These are phyloP conservation scores for Chiroxiphia lanceolata DNA, from an alignment of 2,797 vertebrate species.

Conservation along the genomic window DNA sequence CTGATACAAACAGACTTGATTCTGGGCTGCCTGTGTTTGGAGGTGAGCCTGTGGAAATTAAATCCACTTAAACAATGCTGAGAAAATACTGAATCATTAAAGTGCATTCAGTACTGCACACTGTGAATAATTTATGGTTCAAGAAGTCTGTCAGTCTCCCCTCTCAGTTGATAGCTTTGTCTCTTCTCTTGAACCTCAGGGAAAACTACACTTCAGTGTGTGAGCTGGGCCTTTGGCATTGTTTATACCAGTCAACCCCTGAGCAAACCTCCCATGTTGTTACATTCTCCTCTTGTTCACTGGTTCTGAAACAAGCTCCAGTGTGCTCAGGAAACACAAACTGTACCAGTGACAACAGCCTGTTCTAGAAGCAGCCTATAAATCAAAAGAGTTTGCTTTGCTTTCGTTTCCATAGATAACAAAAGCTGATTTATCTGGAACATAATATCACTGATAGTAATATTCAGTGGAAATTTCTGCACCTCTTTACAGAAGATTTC, in stretches of 20 bases:
- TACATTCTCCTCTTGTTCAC: neutral
- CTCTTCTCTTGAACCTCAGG: neutral
- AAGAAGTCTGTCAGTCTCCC: neutral
- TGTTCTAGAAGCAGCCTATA: neutral
- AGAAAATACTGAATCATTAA: neutral
- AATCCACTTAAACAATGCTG: neutral
- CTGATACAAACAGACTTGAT: neutral
- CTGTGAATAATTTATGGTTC: neutral
- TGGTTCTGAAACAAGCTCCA: neutral
- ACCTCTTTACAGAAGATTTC: neutral
- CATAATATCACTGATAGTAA: neutral
- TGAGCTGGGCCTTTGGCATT: neutral
- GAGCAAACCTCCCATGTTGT: neutral
- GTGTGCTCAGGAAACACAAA: neutral
- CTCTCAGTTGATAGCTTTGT: neutral
- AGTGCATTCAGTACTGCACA: neutral
- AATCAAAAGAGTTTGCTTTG: neutral
- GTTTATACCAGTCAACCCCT: neutral
- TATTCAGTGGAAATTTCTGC: neutral
- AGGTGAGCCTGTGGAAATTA: neutral
- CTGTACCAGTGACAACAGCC: neutral
- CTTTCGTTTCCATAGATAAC: neutral
- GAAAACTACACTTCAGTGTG: neutral
- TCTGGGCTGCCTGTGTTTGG: fast-evolving
- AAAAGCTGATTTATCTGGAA: neutral